These are phyloP conservation scores for Chiloscyllium punctatum DNA, from an alignment of 2,797 vertebrate genomes.

Conservation along the genomic window DNA sequence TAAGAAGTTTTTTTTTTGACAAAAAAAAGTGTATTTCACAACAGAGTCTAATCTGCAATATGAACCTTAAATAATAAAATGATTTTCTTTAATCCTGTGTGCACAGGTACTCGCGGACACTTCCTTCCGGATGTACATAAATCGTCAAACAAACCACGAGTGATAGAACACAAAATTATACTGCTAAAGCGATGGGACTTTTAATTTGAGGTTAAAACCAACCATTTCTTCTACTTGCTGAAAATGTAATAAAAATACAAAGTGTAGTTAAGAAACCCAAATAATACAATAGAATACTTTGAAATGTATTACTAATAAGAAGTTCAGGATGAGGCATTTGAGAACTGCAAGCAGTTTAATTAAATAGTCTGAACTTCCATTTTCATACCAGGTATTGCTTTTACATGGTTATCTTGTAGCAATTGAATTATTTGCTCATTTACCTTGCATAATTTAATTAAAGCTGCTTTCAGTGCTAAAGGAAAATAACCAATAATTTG, in stretches of 20 bases:
- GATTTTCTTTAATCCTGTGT: no score
- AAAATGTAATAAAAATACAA: background rate
- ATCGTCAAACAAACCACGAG: background rate
- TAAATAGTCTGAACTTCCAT: background rate
- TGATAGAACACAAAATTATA: background rate
- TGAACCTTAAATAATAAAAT: no score
- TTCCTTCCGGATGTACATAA: background rate
- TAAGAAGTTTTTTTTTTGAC: no score
- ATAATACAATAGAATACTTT: background rate
- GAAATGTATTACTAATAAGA: background rate
- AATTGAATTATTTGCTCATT: background rate
- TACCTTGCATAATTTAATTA: background rate
- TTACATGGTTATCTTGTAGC: background rate
- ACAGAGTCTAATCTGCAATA: no score
- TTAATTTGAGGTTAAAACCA: background rate
- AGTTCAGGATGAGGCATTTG: background rate
- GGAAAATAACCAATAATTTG: background rate
- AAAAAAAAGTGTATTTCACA: no score
- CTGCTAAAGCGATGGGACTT: background rate
- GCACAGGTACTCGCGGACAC: no score
- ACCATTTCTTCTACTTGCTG: background rate
- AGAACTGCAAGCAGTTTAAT: background rate
- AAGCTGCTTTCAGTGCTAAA: background rate
- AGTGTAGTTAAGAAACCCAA: background rate
- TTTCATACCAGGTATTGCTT: background rate